Percentiles rank a stretch among this genome's conserved stretches.
Conservation (phyloP, 2,797 vertebrate genomes). For the Danionella dracula region DNA sequence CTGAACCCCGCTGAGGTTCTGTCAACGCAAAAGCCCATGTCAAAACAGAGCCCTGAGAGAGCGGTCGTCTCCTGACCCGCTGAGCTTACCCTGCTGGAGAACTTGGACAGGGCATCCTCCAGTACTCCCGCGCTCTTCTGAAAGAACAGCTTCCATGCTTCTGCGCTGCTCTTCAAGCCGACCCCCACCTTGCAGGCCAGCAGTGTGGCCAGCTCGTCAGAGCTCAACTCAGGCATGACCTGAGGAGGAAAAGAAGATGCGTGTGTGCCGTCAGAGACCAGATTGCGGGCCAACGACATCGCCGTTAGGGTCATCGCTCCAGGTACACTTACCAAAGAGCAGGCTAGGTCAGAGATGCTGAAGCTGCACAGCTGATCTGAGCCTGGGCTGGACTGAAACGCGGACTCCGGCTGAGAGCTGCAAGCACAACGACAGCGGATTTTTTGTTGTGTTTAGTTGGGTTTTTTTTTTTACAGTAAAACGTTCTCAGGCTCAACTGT, state of each 20-base stretch:
- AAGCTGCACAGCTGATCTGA: conserved; percentile 28
- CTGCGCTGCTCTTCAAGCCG: background rate
- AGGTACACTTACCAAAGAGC: conserved; percentile 38
- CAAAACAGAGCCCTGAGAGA: background rate
- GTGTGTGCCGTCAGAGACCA: background rate
- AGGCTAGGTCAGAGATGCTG: conserved; percentile 38
- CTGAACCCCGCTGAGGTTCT: conserved; percentile 23
- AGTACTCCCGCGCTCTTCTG: conserved; percentile 29
- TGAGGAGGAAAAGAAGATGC: background rate
- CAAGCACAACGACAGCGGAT: background rate
- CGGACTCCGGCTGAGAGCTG: conserved; percentile 20
- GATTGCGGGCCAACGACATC: background rate
- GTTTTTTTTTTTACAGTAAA: background rate
- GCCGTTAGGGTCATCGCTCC: background rate
- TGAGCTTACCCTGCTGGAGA: conserved; percentile 34
- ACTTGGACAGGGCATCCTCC: conserved; percentile 33
- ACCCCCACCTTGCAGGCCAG: conserved; percentile 42
- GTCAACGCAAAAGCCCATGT: background rate
- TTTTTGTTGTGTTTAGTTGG: too few species aligned
- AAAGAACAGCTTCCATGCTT: conserved; percentile 31
- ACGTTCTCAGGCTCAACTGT: background rate
- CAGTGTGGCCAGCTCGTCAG: conserved; percentile 21
- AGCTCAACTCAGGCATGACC: background rate
- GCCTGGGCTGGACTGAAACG: background rate
- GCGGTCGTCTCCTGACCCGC: background rate